Percentiles rank a stretch among this genome's conserved stretches.
Evolutionary conservation across 2,797 vertebrate species (phyloP).

Genomic region (Champsocephalus gunnari): DNA sequence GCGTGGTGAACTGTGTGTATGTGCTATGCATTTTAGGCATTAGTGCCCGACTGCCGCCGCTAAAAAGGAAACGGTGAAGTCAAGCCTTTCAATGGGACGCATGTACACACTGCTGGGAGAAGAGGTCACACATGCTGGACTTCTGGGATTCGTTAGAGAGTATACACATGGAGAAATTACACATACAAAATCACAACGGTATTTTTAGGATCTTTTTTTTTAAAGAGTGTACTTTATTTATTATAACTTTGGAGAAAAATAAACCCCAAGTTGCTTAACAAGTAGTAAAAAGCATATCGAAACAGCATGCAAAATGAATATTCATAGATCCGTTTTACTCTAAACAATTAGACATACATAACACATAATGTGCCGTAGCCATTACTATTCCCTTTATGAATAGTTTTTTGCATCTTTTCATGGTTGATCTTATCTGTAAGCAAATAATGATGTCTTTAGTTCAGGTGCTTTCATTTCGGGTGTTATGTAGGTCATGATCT

Average conservation of each 20-base stretch:
- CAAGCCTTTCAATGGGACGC: constrained; percentile 49
- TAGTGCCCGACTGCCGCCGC: constrained; percentile 51
- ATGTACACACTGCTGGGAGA: constrained; percentile 45
- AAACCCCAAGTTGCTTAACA: constrained; percentile 10
- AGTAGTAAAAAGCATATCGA: background rate
- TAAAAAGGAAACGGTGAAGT: constrained; percentile 67
- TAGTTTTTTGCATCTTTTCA: background rate
- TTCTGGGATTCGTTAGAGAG: constrained; percentile 52
- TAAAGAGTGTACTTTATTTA: background rate
- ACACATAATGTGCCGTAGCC: background rate
- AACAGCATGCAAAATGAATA: constrained; percentile 13
- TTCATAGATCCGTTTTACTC: constrained; percentile 9
- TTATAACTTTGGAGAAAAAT: background rate
- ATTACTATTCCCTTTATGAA: background rate
- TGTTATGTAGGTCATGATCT: background rate
- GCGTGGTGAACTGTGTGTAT: constrained; percentile 40
- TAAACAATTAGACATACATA: background rate
- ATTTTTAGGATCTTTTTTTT: constrained; percentile 1
- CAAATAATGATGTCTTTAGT: background rate
- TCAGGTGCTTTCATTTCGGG: background rate
- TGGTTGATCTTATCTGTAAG: background rate
- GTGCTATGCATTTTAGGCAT: constrained; percentile 44
- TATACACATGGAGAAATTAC: constrained; percentile 23
- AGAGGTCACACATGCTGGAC: constrained; percentile 67
- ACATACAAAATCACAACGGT: constrained; percentile 9